Base-by-base conservation (phyloP, 2,797 vertebrate genomes). In the Nannoperca obscura region DNA sequence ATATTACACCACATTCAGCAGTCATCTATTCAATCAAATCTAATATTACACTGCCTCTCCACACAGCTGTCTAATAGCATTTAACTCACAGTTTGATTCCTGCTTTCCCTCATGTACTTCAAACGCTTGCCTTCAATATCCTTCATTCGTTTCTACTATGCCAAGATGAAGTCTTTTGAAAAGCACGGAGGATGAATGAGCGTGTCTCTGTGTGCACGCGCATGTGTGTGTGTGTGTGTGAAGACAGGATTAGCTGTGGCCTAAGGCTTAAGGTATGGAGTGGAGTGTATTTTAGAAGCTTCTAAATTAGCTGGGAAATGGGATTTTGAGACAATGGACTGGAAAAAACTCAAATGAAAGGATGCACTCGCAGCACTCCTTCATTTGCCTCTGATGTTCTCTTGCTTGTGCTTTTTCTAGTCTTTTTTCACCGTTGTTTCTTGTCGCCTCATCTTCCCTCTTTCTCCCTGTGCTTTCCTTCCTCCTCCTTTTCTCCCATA, bases 251-350 rank as follows among this genome's bases (percentile, higher is more conserved):
- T 94, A 94, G 89, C 86, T 81, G 88, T 93, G 92, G 92, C 94
- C 91, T 92, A 86, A 90, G 93, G 94, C 93, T 93, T 93, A 93
- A 94, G 92, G 94, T 94, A 93, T 93, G 90, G 90, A 93, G 90
- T 92, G 83, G 90, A 92, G 93, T 94, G 91, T 93, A 92, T 94
- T 94, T 93, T 94, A 93, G 92, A 91, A 89, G 92, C 92, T 92
- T 93, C 93, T 93, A 93, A 94, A 94, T 94, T 94, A 94, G 91
- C 92, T 92, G 80, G 91, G 92, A 94, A 94, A 94, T 94, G 92
- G 90, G 92, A 94, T 94, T 94, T 93, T 94, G 88, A 94, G 88
- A 93, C 92, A 94, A 94, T 93, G 90, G 91, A 88, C 82, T 89
- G 89, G 88, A 89, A 90, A 91, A 89, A 87, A 83, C 82, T 90